A percentile compares a stretch with the other conserved stretches of the same genome.
These are phyloP conservation scores for Dusona sp. DNA, from an alignment of 2,888 invertebrate genomes.

Conservation along the genomic window DNA sequence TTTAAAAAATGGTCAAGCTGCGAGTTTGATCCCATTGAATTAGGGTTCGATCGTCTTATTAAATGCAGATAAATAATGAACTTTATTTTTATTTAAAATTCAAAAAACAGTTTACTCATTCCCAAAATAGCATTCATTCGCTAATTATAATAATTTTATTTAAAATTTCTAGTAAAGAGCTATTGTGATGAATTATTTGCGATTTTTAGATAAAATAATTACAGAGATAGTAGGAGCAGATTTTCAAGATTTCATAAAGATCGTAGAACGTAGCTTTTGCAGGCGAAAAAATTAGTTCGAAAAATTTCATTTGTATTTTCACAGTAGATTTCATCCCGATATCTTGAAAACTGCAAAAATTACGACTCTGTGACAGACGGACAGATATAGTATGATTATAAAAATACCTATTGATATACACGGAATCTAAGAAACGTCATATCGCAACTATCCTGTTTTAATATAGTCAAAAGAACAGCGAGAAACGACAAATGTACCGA, in stretches of 20 bases:
- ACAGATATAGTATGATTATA: background rate
- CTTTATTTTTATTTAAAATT: background rate
- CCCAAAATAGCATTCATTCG: background rate
- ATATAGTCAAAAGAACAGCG: background rate
- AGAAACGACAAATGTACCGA: background rate
- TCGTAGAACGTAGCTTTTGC: background rate
- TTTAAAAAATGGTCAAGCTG: background rate
- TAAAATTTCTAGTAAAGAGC: background rate
- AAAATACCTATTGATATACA: background rate
- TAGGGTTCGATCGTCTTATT: background rate
- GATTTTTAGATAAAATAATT: too few species aligned
- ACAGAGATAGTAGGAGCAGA: too few species aligned
- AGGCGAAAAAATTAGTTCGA: background rate
- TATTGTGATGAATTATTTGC: background rate
- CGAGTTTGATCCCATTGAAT: slow-evolving; percentile 21
- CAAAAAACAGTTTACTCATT: background rate
- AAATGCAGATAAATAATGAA: background rate
- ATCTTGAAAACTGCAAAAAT: background rate
- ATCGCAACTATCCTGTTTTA: background rate
- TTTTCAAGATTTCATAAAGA: background rate
- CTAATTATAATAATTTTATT: background rate
- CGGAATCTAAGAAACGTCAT: background rate
- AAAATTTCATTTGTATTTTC: background rate
- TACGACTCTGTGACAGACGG: background rate
- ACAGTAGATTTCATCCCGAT: background rate